phyloP scores from a whole-genome alignment of 2,113 vertebrate genomes.

The Etia nguti region DNA sequence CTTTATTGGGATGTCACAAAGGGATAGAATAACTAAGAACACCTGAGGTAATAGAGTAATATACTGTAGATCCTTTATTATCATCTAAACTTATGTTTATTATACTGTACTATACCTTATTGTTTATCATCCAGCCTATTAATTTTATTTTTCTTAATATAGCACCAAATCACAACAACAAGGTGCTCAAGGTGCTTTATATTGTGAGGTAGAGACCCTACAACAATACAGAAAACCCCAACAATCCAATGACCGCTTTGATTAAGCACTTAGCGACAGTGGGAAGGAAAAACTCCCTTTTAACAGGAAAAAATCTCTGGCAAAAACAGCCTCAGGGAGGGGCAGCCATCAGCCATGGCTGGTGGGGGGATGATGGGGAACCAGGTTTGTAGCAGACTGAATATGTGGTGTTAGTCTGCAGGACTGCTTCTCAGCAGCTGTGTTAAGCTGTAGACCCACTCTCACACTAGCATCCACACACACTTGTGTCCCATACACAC shows the following conservation, averaged over 20 bases:
- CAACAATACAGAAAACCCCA: neutral
- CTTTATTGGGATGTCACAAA: neutral
- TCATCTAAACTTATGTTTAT: neutral
- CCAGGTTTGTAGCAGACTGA: neutral
- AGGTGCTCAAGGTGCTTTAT: neutral
- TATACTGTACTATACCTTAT: neutral
- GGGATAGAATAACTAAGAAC: neutral
- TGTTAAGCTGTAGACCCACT: neutral
- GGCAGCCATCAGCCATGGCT: neutral
- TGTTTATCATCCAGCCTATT: neutral
- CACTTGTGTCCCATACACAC: neutral
- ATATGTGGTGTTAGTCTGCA: neutral
- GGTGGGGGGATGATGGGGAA: neutral
- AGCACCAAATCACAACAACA: neutral
- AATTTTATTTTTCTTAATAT: neutral
- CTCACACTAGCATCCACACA: constrained; percentile 6
- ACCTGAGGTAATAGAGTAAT: neutral
- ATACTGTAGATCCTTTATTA: neutral
- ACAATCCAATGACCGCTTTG: neutral
- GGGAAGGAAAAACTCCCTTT: neutral
- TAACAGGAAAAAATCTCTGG: neutral
- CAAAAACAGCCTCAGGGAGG: neutral
- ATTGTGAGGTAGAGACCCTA: neutral
- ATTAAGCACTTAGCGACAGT: neutral
- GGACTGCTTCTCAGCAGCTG: constrained; percentile 1